Percentiles rank a stretch among this genome's conserved stretches.
Conservation (phyloP, 2,113 vertebrate species). For the Scortum barcoo region DNA sequence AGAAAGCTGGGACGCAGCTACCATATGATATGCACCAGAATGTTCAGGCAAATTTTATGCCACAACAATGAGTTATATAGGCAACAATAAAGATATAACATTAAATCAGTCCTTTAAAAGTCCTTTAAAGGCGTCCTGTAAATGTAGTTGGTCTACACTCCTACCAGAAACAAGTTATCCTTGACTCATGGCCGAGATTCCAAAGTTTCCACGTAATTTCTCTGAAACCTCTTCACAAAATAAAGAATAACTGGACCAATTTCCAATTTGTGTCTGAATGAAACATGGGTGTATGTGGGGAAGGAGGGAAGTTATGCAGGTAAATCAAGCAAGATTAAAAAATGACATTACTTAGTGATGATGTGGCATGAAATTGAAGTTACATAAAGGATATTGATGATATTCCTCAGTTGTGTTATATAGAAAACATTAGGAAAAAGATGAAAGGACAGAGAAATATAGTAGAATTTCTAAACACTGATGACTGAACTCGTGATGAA, state of each 20-base stretch:
- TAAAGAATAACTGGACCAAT: neutral
- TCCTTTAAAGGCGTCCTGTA: neutral
- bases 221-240: neutral
- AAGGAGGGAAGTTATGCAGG: neutral
- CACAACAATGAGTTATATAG: neutral
- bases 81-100: neutral
- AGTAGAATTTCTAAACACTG: neutral
- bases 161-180: neutral
- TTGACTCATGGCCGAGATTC: neutral
- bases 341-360: neutral
- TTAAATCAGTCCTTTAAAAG: neutral
- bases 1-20: neutral
- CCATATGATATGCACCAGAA: neutral
- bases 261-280: neutral
- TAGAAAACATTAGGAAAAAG: neutral
- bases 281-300: neutral
- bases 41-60: neutral
- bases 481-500: too few species aligned
- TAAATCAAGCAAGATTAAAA: neutral
- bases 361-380: neutral
- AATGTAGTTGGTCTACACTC: neutral
- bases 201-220: neutral
- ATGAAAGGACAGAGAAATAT: neutral
- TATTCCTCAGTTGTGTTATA: neutral
- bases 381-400: slow-evolving; percentile 5